A percentile compares a stretch with the other conserved stretches of the same genome.
These are phyloP conservation scores for Tachina lurida DNA, from an alignment of 2,888 invertebrate species.

Conservation along the genomic window DNA sequence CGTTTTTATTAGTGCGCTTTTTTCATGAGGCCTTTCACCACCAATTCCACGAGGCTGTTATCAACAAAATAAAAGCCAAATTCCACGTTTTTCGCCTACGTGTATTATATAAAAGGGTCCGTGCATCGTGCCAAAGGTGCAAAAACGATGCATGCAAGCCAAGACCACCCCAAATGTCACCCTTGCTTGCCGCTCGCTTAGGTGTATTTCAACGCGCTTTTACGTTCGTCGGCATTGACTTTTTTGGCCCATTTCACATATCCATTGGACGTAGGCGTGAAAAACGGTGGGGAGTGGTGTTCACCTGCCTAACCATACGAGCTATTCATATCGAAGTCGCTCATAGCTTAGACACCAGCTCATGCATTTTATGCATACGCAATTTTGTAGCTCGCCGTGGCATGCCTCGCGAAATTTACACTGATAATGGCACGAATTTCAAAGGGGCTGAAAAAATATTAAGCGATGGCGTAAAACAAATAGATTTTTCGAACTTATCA, in stretches of 20 bases:
- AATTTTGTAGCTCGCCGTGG: too few relatives aligned
- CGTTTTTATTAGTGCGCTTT: too few relatives aligned
- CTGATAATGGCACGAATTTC: too few relatives aligned
- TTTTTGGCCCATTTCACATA: slow-evolving; percentile 67
- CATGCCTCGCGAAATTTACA: too few relatives aligned
- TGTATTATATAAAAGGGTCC: slow-evolving; percentile 67
- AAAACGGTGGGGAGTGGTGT: slow-evolving; percentile 72
- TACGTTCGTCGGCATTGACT: slow-evolving; percentile 65
- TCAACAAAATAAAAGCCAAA: too few relatives aligned
- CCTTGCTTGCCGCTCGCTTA: slow-evolving; percentile 59
- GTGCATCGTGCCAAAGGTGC: slow-evolving; percentile 62
- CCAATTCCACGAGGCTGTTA: too few relatives aligned
- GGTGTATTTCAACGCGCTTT: slow-evolving; percentile 69
- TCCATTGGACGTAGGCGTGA: slow-evolving; percentile 64
- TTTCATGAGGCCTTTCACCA: too few relatives aligned
- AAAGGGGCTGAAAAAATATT: slow-evolving; percentile 37
- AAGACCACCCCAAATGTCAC: slow-evolving; percentile 64
- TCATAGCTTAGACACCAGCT: too few relatives aligned
- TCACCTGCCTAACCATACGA: slow-evolving; percentile 70
- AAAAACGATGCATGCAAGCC: slow-evolving; percentile 59
- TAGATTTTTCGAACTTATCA: not conserved
- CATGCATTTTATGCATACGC: too few relatives aligned
- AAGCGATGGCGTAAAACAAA: not conserved
- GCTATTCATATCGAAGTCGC: too few relatives aligned
- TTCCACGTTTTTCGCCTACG: too few relatives aligned